A percentile compares a stretch with the other conserved stretches of the same genome.
Conservation (phyloP, 2,888 invertebrate genomes). For the Arenicola marina region DNA sequence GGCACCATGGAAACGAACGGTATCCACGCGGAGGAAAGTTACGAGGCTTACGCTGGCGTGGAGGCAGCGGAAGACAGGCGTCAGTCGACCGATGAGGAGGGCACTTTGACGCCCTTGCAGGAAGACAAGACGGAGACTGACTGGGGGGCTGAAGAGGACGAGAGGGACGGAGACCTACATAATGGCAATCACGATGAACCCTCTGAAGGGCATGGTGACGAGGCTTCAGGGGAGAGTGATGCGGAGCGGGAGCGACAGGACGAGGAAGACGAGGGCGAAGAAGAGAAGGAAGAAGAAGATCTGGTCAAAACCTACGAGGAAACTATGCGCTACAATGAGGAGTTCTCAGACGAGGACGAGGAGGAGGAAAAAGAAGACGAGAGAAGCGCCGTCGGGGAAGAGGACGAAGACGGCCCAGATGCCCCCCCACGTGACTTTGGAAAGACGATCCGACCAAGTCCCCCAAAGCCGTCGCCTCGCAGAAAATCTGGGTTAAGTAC, state of each 20-base stretch:
- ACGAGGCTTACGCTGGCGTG: no score
- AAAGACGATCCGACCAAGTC: neutral
- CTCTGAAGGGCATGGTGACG: neutral
- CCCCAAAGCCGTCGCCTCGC: constrained; percentile 2
- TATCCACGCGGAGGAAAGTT: no score
- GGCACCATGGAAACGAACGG: no score
- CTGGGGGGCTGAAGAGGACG: neutral
- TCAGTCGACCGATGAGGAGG: no score
- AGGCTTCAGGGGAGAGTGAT: neutral
- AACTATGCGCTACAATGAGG: neutral
- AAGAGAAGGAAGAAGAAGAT: neutral
- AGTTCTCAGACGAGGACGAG: neutral
- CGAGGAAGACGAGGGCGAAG: neutral
- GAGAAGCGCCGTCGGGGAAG: neutral
- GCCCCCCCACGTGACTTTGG: neutral
- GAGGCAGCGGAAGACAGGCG: no score
- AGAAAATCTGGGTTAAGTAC: neutral
- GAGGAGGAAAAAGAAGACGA: neutral
- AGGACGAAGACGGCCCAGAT: neutral
- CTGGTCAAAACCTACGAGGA: neutral
- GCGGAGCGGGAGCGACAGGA: neutral
- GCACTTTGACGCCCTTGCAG: no score
- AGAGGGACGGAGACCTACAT: neutral
- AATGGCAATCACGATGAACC: neutral
- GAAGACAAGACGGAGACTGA: neutral